Evolutionary conservation across 2,797 vertebrate species (phyloP).

Genomic region (Cyclura pinguis): DNA sequence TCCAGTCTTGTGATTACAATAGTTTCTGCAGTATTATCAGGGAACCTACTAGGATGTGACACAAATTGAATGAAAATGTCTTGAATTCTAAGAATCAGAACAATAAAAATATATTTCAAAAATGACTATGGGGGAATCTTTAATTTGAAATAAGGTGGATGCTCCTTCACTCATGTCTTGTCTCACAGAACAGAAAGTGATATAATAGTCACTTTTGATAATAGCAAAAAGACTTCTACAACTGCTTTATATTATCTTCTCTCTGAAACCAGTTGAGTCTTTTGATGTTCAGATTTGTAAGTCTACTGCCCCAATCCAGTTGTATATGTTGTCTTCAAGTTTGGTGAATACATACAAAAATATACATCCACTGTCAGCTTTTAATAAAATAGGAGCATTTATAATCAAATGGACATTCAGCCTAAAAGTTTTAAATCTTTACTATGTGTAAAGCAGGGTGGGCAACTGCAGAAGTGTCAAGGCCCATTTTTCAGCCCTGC

Average conservation of each 20-base stretch:
- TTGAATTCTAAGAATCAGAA: slow-evolving; percentile 19
- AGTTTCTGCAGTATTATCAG: neutral
- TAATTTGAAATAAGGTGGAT: slow-evolving; percentile 12
- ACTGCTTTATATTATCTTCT: slow-evolving; percentile 19
- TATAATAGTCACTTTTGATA: slow-evolving; percentile 33
- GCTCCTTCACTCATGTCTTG: slow-evolving; percentile 12
- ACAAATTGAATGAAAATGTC: neutral
- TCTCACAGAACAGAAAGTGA: slow-evolving; percentile 26
- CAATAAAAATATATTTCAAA: slow-evolving; percentile 2
- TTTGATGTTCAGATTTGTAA: slow-evolving; percentile 23
- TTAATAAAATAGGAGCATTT: slow-evolving; percentile 8
- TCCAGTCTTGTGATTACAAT: neutral
- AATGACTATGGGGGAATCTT: slow-evolving; percentile 23
- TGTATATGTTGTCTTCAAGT: neutral
- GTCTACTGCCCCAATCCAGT: neutral
- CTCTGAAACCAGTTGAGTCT: slow-evolving; percentile 18
- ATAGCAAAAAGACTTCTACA: slow-evolving; percentile 33
- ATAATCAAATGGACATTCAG: neutral
- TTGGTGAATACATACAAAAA: neutral
- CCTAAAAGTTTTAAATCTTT: neutral
- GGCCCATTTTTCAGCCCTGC: no score
- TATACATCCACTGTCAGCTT: neutral
- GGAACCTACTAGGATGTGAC: neutral
- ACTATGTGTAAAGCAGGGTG: neutral
- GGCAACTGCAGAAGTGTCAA: no score